phyloP scores from a whole-genome alignment of 1,140 invertebrate genomes.

The Psix sp. region DNA sequence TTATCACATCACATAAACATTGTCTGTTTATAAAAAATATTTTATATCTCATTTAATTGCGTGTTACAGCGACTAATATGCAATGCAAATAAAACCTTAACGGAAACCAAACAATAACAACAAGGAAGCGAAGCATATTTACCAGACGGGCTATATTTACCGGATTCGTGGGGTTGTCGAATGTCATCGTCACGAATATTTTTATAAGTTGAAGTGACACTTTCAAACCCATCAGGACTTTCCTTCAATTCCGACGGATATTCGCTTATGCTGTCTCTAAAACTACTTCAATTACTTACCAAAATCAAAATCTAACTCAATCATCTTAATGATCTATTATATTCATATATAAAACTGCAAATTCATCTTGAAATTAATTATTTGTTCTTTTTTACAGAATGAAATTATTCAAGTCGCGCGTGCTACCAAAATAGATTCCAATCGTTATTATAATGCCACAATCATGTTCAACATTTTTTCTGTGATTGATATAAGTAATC shows the following conservation, averaged over 20 bases:
- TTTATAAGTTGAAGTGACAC: conserved; percentile 81
- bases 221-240: conserved; percentile 78
- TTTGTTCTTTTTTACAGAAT: no score
- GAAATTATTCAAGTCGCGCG: no score
- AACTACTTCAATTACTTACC: conserved; percentile 49
- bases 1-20: no score
- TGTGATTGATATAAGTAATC: no score
- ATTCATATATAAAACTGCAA: no score
- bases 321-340: no score
- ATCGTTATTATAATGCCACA: no score
- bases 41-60: background rate
- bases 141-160: conserved; percentile 69
- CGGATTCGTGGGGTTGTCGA: conserved; percentile 79
- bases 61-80: conserved; percentile 20
- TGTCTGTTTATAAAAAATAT: no score
- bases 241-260: conserved; percentile 79
- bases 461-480: no score
- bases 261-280: conserved; percentile 78
- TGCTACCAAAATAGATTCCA: no score
- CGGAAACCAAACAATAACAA: conserved; percentile 3
- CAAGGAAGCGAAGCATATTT: conserved; percentile 50
- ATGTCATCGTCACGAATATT: conserved; percentile 80
- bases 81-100: conserved; percentile 35
- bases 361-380: no score
- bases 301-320: no score